A percentile compares a stretch with the other conserved stretches of the same genome.
These are phyloP conservation scores for Trypoxylon attenuatum DNA, from an alignment of 2,888 invertebrate species.

Conservation along the genomic window DNA sequence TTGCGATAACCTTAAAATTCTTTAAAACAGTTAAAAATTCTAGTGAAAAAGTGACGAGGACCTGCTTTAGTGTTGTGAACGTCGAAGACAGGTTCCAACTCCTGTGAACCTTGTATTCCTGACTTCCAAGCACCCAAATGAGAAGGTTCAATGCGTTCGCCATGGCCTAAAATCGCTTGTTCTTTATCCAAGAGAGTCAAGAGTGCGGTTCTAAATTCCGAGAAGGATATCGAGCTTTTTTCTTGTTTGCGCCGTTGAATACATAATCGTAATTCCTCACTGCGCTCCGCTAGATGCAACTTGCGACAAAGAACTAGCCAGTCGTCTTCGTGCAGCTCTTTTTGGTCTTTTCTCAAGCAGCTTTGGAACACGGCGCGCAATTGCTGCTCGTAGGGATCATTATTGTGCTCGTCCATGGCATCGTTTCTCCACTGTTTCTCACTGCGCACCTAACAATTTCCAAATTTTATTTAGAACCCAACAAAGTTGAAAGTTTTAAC, in stretches of 20 bases:
- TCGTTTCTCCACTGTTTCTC: constrained; percentile 49
- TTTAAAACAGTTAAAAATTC: too few relatives aligned
- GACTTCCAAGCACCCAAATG: too few relatives aligned
- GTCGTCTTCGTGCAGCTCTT: constrained; percentile 81
- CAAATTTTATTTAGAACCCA: too few relatives aligned
- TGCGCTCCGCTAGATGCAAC: constrained; percentile 85
- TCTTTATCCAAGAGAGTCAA: constrained; percentile 79
- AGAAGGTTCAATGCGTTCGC: too few relatives aligned
- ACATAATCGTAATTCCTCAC: constrained; percentile 70
- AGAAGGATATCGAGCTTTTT: constrained; percentile 79
- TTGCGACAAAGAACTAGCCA: constrained; percentile 84
- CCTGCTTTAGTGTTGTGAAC: too few relatives aligned
- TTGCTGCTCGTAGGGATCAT: constrained; percentile 88
- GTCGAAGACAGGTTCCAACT: too few relatives aligned
- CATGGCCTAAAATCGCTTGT: too few relatives aligned
- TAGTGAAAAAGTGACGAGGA: too few relatives aligned
- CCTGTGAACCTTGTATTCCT: too few relatives aligned
- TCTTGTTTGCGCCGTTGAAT: constrained; percentile 64
- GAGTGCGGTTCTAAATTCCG: constrained; percentile 86
- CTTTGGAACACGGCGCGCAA: constrained; percentile 87
- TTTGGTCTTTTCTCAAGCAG: constrained; percentile 83
- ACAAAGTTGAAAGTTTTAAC: too few relatives aligned
- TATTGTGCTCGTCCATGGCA: constrained; percentile 70
- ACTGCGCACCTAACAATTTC: too few relatives aligned
- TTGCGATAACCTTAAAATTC: too few relatives aligned